Conservation (phyloP, 1,140 invertebrate genomes). For the Limonius californicus region DNA sequence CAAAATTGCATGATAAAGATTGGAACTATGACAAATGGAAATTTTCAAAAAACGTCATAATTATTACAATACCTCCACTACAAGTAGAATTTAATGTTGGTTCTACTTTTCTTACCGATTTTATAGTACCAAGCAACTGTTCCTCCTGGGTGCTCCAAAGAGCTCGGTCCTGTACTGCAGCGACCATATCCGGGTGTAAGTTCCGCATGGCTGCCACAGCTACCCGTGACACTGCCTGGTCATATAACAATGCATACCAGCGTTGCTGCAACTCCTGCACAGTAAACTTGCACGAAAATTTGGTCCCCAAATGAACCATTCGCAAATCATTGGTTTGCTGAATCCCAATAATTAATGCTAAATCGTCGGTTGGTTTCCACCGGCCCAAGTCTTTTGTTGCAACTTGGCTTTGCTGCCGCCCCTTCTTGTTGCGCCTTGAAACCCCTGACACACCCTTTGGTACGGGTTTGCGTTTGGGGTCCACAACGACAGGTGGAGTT, state of each 20-base stretch:
- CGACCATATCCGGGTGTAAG: slow-evolving; percentile 86
- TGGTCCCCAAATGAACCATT: slow-evolving; percentile 85
- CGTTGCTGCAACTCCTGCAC: slow-evolving; percentile 90
- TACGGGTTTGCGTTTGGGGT: slow-evolving; percentile 36
- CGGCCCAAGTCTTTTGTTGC: slow-evolving; percentile 83
- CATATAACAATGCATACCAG: slow-evolving; percentile 94
- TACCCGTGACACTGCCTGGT: slow-evolving; percentile 80
- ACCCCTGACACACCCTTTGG: slow-evolving; percentile 32
- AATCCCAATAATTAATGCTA: slow-evolving; percentile 88
- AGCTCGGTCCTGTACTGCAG: slow-evolving; percentile 81
- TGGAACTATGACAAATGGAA: not conserved
- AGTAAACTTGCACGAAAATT: slow-evolving; percentile 95
- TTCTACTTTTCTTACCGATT: slow-evolving; percentile 81
- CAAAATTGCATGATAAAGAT: not conserved
- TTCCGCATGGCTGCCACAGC: slow-evolving; percentile 90
- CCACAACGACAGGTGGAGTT: slow-evolving; percentile 22
- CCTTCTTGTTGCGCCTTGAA: slow-evolving; percentile 49
- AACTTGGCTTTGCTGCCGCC: slow-evolving; percentile 59
- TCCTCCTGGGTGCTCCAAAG: slow-evolving; percentile 89
- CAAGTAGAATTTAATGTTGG: slow-evolving; percentile 19
- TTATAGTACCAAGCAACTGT: slow-evolving; percentile 74
- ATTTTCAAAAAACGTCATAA: not conserved
- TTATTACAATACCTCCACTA: not conserved
- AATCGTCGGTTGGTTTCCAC: slow-evolving; percentile 97
- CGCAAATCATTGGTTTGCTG: slow-evolving; percentile 89